Base-by-base conservation (phyloP, 2,888 invertebrate species). In the Heliconius sara region DNA sequence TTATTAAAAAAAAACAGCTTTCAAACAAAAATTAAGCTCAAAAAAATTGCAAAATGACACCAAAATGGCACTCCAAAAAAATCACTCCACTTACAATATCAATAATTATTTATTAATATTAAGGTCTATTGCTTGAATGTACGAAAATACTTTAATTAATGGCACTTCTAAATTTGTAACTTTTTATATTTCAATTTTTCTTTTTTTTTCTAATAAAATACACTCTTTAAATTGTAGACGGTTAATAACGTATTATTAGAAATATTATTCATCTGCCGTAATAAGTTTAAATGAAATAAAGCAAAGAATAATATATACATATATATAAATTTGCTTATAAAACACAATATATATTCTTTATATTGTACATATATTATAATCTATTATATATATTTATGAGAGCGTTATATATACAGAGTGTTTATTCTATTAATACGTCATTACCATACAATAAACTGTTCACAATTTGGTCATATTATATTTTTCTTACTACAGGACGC, bases 131-230 rank as follows among this genome's bases (percentile, higher is more conserved):
- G 89, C 87, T 90, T 86, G 85, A 83, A 84, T 87, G 90, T 94
- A 93, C 85, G 92, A 94, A 94, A 94, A 94, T 94, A 94, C 91
- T 91, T 90, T 91, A 87, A 80, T 86, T 92, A 94, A 94, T 94
- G 94, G 94, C 94, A 94, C 94, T 92, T 93, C 90, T 90, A 92
- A 89, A 83, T 90, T 89, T 89, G 86, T 89, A 87, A 79, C 68
- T 79, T 68, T 81, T 74, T 78, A 78, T 73, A 76, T 74, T 78
- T 80, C 60, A 65, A 52, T 52, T 27, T 67, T 70, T 70, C 6
- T 25, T 70, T 70, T 43, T 68, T 78, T 66, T 72, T 66, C 81
- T 84, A 84, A 83, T 79, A 84, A 83, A 85, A 84, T 85, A 86
- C 84, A 82, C 81, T 84, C 78, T 83, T 80, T 82, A 82, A 81